Evolutionary conservation across 1,140 invertebrate genomes (phyloP).

Genomic region (Idris sp.): DNA sequence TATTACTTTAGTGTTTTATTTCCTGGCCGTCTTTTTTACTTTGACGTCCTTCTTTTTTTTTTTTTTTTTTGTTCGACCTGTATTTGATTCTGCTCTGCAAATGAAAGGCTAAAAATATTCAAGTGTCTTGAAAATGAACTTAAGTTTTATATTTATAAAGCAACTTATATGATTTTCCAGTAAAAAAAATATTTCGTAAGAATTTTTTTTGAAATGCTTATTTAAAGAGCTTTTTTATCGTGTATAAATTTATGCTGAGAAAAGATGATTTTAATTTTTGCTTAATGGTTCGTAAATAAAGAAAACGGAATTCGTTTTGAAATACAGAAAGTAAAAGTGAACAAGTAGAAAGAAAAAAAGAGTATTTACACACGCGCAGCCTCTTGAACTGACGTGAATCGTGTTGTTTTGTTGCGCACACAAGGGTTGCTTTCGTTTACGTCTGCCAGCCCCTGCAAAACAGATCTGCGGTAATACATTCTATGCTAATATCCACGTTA

Average conservation of each 20-base stretch:
- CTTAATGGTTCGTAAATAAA: constrained; percentile 12
- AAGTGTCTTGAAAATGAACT: constrained; percentile 44
- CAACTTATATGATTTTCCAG: too few relatives aligned
- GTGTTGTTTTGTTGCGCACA: constrained; percentile 38
- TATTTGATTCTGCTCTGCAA: too few relatives aligned
- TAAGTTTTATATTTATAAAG: too few relatives aligned
- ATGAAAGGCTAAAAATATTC: constrained; percentile 33
- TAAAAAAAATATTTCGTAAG: too few relatives aligned
- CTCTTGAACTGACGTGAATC: constrained; percentile 43
- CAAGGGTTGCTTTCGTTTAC: constrained; percentile 39
- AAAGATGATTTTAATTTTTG: too few relatives aligned
- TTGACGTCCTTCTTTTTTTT: constrained; percentile 16
- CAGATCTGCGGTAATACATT: constrained; percentile 28
- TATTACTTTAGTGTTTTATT: constrained; percentile 44
- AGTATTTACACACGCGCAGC: constrained; percentile 33
- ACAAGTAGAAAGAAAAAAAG: constrained; percentile 29
- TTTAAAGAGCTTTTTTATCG: too few relatives aligned
- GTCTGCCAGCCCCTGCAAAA: constrained; percentile 26
- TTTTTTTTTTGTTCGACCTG: constrained; percentile 5
- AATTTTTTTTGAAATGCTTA: too few relatives aligned
- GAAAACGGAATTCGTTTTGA: constrained; percentile 18
- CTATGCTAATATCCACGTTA: constrained; percentile 32
- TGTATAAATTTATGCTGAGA: too few relatives aligned
- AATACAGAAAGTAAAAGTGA: constrained; percentile 36
- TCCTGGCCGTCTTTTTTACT: constrained; percentile 34